Evolutionary conservation across 2,113 vertebrate species (phyloP).

Genomic region (Cephalopterus ornatus): DNA sequence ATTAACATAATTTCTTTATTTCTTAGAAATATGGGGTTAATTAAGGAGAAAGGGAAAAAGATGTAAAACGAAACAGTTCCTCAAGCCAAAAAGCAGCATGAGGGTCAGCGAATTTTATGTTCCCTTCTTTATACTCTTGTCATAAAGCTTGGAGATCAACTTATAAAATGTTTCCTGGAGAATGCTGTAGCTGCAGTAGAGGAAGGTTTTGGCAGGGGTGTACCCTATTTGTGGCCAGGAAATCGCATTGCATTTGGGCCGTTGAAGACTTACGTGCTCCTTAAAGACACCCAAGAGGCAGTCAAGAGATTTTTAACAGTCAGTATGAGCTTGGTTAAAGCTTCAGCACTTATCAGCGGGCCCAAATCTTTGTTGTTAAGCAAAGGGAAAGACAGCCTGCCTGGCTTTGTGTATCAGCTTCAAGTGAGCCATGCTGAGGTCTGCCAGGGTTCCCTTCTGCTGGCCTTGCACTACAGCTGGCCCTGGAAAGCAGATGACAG

Average conservation of each 20-base stretch:
- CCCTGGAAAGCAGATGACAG: background rate
- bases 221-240: background rate
- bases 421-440: background rate
- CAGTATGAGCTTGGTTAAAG: background rate
- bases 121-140: background rate
- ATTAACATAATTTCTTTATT: constrained; percentile 47
- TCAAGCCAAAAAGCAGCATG: background rate
- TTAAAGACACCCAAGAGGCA: constrained; percentile 17
- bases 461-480: background rate
- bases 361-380: background rate
- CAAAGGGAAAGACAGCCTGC: background rate
- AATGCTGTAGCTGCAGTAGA: background rate
- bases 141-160: background rate
- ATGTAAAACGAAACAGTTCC: background rate
- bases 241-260: background rate
- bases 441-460: background rate
- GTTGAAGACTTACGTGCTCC: background rate
- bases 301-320: background rate
- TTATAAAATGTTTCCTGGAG: background rate
- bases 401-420: background rate
- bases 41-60: background rate
- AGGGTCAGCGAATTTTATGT: background rate
- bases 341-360: background rate
- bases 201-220: constrained; percentile 8
- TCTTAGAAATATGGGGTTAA: constrained; percentile 53